phyloP scores from a whole-genome alignment of 2,797 vertebrate species.

The Balearica regulorum region DNA sequence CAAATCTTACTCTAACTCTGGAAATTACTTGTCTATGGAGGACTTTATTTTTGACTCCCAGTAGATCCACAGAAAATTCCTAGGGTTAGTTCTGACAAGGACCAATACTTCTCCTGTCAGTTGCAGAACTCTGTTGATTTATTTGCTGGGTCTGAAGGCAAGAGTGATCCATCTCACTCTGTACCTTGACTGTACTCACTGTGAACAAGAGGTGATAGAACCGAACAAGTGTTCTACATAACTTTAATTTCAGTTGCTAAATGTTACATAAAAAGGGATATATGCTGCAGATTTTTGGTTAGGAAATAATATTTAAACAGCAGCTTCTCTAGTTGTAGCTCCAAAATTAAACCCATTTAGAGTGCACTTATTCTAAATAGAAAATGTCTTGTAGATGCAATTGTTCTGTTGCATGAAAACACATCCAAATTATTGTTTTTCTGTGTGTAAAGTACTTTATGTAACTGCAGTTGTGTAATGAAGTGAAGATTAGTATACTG shows the following conservation, averaged over 20 bases:
- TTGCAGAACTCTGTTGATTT: background rate
- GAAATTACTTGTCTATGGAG: background rate
- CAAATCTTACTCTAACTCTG: background rate
- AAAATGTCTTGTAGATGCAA: slow-evolving; percentile 19
- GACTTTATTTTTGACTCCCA: background rate
- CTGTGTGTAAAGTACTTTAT: slow-evolving; percentile 25
- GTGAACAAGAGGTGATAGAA: background rate
- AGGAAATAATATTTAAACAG: slow-evolving; percentile 29
- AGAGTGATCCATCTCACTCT: background rate
- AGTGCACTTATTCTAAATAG: slow-evolving; percentile 27
- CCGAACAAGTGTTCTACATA: background rate
- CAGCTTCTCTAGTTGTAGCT: slow-evolving; percentile 31
- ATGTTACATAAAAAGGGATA: background rate
- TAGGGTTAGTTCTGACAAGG: background rate
- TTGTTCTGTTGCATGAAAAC: slow-evolving; percentile 55
- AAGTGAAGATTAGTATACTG: slow-evolving; percentile 33
- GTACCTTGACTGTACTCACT: background rate
- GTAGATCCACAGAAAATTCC: background rate
- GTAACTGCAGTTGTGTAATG: slow-evolving; percentile 37
- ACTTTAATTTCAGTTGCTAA: background rate
- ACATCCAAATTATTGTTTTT: slow-evolving; percentile 56
- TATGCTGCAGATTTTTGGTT: background rate
- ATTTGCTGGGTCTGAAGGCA: background rate
- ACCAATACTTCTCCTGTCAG: background rate
- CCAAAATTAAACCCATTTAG: slow-evolving; percentile 62